A percentile compares a stretch with the other conserved stretches of the same genome.
These are phyloP conservation scores for Lophius americanus DNA, from an alignment of 2,797 vertebrate species.

Conservation along the genomic window DNA sequence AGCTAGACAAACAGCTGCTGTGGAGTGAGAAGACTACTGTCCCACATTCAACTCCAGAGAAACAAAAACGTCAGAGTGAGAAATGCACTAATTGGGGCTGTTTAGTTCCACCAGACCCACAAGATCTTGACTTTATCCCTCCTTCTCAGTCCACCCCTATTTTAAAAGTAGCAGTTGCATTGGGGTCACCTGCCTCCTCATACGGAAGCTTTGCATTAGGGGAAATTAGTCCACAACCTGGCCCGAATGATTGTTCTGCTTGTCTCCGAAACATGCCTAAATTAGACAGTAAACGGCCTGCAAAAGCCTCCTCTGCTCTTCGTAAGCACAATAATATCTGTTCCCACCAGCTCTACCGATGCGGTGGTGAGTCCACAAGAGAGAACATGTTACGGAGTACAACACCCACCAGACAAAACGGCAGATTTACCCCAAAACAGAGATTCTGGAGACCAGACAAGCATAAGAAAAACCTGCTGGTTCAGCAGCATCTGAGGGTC, in stretches of 20 bases:
- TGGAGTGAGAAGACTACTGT: not conserved
- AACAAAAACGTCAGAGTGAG: not conserved
- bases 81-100: slow-evolving; percentile 2
- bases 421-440: slow-evolving; percentile 32
- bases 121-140: slow-evolving; percentile 65
- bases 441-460: slow-evolving; percentile 21
- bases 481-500: not conserved
- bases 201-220: not conserved
- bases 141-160: slow-evolving; percentile 74
- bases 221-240: slow-evolving; percentile 1
- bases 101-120: slow-evolving; percentile 19
- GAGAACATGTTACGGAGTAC: slow-evolving; percentile 1
- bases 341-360: not conserved
- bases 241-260: not conserved
- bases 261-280: not conserved
- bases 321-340: slow-evolving; percentile 3
- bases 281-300: not conserved
- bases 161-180: slow-evolving; percentile 17
- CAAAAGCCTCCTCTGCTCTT: not conserved
- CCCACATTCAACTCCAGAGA: slow-evolving; percentile 26
- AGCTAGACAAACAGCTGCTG: not conserved
- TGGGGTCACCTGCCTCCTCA: not conserved
- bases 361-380: slow-evolving; percentile 13
- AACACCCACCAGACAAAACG: slow-evolving; percentile 7
- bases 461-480: not conserved